Percentiles rank a stretch among this genome's conserved stretches.
Evolutionary conservation across 2,888 invertebrate species (phyloP).

Genomic region (Pollenia labialis): DNA sequence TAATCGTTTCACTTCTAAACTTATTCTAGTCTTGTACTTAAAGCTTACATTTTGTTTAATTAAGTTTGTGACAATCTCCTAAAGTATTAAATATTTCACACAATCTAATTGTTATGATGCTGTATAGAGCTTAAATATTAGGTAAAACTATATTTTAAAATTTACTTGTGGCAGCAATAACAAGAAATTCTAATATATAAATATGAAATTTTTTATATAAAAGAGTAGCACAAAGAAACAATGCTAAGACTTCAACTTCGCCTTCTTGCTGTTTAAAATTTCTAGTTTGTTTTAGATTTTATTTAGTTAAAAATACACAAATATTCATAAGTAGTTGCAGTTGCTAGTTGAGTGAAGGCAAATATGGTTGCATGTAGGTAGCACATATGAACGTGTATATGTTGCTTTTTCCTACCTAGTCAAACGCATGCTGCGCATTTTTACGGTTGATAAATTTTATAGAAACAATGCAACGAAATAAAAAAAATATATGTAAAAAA

Average conservation of each 20-base stretch:
- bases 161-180: not conserved
- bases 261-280: slow-evolving; percentile 9
- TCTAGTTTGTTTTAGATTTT: not conserved
- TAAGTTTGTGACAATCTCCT: too few species aligned
- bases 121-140: not conserved
- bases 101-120: too few species aligned
- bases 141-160: not conserved
- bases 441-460: slow-evolving; percentile 47
- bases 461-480: slow-evolving; percentile 2
- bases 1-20: too few species aligned
- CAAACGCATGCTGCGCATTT: slow-evolving; percentile 32
- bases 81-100: too few species aligned
- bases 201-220: not conserved
- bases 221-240: not conserved
- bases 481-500: not conserved
- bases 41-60: too few species aligned
- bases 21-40: too few species aligned
- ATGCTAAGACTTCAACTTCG: not conserved
- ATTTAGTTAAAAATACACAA: slow-evolving; percentile 17
- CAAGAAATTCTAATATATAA: not conserved
- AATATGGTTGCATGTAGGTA: not conserved
- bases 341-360: not conserved
- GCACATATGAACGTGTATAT: not conserved
- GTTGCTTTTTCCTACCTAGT: not conserved
- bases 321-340: slow-evolving; percentile 8